Base-by-base conservation (phyloP, 2,888 invertebrate species). In the Leptodirus hochenwartii region DNA sequence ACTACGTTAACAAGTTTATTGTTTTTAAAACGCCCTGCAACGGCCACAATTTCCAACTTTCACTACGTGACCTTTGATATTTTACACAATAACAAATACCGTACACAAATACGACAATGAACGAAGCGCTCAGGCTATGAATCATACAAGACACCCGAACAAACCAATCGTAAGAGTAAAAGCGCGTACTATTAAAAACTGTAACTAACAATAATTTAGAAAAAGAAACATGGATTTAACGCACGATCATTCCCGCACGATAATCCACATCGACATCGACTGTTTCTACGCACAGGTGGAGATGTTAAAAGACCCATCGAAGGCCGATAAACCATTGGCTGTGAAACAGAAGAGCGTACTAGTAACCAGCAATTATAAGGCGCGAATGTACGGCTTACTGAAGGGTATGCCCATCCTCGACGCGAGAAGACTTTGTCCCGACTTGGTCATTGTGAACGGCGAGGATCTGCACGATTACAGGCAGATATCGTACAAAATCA, bases 281-380 rank as follows among this genome's bases (percentile, higher is more conserved):
- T 82, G 75, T 51, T 84, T 78, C 56, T 84, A 82, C 56, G 82
- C 82, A 35, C 82, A 84, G 64, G 80, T 84, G 39, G 82, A 84
- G 57, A 78, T 76, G 64, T 51, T 76, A 33, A 66, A 68, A 40
- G 67, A 77, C 49, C 78, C 80, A 3, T 61, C 67, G 42, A 54
- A 78, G 30, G 61, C 64, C 37, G 57, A 59, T 30, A 64, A 69
- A 41, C 80, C 82, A 15, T 53, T 84, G 37, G 85, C 84, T 30
- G 67, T 87, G 20, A 76, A 82, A 51, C 85, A 87, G 54, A 84
- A 85, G 50, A 77, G 73, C 51, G 63, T 78, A 34, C 71, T 87
- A 5, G 81, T 85, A 25, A 87, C 85, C 5, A 75, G 79, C 46
- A 87, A 87, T 54, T 84, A 87, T 49, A 57, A 72, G 37, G 85